A percentile compares a stretch with the other conserved stretches of the same genome.
phyloP scores from a whole-genome alignment of 2,888 invertebrate species.

The Nephrocerus scutellatus region DNA sequence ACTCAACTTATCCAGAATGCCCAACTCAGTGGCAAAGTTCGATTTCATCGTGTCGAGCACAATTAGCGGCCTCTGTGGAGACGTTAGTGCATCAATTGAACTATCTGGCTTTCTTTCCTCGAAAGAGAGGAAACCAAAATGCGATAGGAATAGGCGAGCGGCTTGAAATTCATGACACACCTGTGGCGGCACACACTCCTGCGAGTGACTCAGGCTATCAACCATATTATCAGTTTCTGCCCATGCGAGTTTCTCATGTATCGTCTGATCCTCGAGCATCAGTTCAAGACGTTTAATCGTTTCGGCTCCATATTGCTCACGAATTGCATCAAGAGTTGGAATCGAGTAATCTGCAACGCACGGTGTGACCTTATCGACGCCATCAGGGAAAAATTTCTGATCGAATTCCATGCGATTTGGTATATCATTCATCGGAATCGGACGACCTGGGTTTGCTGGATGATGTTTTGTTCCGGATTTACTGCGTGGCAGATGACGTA shows the following conservation, averaged over 20 bases:
- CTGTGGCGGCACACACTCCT: slow-evolving; percentile 72
- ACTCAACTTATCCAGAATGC: slow-evolving; percentile 77
- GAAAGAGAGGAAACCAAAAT: slow-evolving; percentile 83
- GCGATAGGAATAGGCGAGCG: slow-evolving; percentile 86
- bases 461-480: slow-evolving; percentile 61
- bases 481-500: slow-evolving; percentile 79
- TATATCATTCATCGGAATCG: slow-evolving; percentile 66
- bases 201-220: slow-evolving; percentile 50
- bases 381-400: slow-evolving; percentile 72
- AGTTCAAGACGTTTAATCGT: slow-evolving; percentile 59
- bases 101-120: slow-evolving; percentile 47
- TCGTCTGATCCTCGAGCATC: slow-evolving; percentile 64
- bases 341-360: slow-evolving; percentile 89
- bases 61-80: slow-evolving; percentile 39
- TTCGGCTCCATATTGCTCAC: slow-evolving; percentile 51
- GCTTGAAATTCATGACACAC: slow-evolving; percentile 92
- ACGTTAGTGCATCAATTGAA: slow-evolving; percentile 33
- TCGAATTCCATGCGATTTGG: slow-evolving; percentile 59
- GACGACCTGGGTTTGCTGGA: slow-evolving; percentile 58
- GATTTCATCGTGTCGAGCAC: slow-evolving; percentile 45
- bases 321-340: slow-evolving; percentile 74
- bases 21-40: slow-evolving; percentile 73
- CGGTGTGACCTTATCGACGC: slow-evolving; percentile 68
- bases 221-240: slow-evolving; percentile 48
- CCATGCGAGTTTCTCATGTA: slow-evolving; percentile 52